These are phyloP conservation scores for Lophotis ruficrista DNA, from an alignment of 2,113 vertebrate species.

Conservation along the genomic window DNA sequence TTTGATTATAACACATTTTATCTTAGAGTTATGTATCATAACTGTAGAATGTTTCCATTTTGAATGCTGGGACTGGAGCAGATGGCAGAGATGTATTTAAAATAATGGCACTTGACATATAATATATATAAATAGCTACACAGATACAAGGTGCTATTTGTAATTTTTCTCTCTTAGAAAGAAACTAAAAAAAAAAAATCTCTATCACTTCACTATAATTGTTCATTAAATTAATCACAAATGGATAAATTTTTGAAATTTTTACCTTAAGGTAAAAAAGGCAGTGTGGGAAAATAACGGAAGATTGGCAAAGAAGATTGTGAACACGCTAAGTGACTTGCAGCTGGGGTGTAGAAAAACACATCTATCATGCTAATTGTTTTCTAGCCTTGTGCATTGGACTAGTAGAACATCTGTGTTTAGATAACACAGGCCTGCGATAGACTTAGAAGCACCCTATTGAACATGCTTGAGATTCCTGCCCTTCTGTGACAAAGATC, in stretches of 20 bases:
- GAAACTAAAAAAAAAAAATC: neutral
- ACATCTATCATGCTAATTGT: too few species aligned
- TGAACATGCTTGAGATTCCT: too few species aligned
- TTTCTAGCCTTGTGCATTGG: too few species aligned
- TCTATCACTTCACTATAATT: neutral
- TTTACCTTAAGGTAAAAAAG: neutral
- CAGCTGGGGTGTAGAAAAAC: too few species aligned
- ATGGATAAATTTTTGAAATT: neutral
- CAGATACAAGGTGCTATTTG: constrained; percentile 15
- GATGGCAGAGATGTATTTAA: constrained; percentile 53
- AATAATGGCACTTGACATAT: constrained; percentile 19
- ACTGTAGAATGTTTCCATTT: neutral
- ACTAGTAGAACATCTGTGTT: too few species aligned
- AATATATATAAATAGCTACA: constrained; percentile 23
- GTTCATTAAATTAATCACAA: neutral
- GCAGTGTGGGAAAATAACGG: too few species aligned
- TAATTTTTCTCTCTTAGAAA: constrained; percentile 3
- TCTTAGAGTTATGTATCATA: neutral
- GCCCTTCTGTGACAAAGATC: too few species aligned
- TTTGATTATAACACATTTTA: constrained; percentile 23
- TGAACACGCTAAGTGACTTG: too few species aligned
- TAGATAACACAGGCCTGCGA: too few species aligned
- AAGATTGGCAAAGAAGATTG: too few species aligned
- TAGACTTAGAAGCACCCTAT: too few species aligned
- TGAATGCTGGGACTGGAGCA: constrained; percentile 24